Conservation (phyloP, 2,797 vertebrate species). For the Arctocebus calabarensis region DNA sequence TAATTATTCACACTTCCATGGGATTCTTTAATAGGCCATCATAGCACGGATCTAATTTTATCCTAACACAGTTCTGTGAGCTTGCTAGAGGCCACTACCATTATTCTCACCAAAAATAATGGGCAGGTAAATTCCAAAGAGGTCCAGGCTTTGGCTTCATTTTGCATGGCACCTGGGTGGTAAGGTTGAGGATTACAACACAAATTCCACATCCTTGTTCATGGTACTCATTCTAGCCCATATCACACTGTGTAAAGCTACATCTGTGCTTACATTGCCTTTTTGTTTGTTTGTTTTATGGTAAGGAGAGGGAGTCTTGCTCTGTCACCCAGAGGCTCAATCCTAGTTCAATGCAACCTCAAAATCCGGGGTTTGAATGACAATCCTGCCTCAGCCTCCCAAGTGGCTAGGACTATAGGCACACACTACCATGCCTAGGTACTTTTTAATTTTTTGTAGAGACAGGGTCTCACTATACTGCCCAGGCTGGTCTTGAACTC, state of each 20-base stretch:
- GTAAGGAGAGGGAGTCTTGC: not conserved
- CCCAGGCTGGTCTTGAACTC: not conserved
- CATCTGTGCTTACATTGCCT: not conserved
- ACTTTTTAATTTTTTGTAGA: not conserved
- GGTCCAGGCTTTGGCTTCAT: not conserved
- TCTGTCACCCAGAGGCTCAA: not conserved
- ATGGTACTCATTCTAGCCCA: not conserved
- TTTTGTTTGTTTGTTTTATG: not conserved
- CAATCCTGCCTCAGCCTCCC: not conserved
- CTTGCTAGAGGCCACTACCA: not conserved
- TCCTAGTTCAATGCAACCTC: not conserved
- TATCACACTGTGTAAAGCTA: not conserved
- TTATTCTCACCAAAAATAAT: not conserved
- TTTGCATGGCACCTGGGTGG: not conserved
- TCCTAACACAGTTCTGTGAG: not conserved
- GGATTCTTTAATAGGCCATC: not conserved
- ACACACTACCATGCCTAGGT: not conserved
- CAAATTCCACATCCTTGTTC: not conserved
- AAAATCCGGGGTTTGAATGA: not conserved
- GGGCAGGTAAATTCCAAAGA: not conserved
- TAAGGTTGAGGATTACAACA: not conserved
- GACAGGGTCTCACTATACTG: not conserved
- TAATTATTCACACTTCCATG: slow-evolving; percentile 8
- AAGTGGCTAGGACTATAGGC: not conserved
- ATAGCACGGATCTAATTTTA: not conserved